Conservation (phyloP, 2,113 vertebrate genomes). For the Sminthopsis crassicaudata region DNA sequence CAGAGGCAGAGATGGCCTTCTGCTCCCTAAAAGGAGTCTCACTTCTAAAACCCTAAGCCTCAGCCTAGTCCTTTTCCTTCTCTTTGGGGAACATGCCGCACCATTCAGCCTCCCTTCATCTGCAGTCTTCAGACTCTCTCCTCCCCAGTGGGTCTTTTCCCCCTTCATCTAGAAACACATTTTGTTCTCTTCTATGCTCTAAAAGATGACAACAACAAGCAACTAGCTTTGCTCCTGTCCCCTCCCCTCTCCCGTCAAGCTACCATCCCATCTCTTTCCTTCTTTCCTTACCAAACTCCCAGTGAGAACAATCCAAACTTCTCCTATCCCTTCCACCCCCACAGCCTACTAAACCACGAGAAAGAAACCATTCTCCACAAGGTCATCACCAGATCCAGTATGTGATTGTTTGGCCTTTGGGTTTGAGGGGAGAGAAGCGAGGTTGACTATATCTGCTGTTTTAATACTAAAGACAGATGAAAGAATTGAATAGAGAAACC, state of each 20-base stretch:
- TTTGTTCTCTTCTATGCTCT: neutral
- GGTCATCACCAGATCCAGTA: neutral
- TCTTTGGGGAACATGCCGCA: neutral
- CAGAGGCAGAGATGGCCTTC: neutral
- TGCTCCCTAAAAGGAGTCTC: neutral
- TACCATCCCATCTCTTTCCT: neutral
- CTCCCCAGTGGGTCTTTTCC: neutral
- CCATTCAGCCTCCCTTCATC: neutral
- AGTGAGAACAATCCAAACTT: neutral
- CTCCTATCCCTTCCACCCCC: neutral
- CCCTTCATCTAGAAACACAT: neutral
- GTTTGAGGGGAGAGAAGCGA: neutral
- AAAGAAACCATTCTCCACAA: neutral
- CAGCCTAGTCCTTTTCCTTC: neutral
- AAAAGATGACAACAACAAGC: neutral
- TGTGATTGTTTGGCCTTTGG: neutral
- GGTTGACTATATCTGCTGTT: neutral
- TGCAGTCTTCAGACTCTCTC: neutral
- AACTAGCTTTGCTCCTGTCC: neutral
- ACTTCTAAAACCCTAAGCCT: neutral
- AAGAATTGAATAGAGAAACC: neutral
- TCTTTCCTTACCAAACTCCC: neutral
- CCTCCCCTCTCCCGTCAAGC: neutral
- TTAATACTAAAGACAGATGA: neutral
- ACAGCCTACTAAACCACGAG: neutral